Evolutionary conservation across 2,113 vertebrate species (phyloP).

Genomic region (Lanius collurio): DNA sequence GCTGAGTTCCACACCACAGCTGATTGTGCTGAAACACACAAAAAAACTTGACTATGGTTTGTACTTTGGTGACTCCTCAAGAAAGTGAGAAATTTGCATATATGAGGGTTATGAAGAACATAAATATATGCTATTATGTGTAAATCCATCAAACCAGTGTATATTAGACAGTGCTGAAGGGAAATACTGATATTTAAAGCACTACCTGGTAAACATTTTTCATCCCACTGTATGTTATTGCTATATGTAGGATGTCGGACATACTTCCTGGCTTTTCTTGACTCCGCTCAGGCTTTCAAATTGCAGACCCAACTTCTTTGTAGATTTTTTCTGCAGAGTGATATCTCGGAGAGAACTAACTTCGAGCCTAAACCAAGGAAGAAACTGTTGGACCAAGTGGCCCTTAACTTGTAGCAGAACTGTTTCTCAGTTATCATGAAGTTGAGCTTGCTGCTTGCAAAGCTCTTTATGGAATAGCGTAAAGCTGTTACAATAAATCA

Average conservation of each 20-base stretch:
- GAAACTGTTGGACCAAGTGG: background rate
- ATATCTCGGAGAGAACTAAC: background rate
- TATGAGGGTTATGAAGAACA: background rate
- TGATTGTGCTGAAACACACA: background rate
- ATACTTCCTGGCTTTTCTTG: background rate
- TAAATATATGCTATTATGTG: background rate
- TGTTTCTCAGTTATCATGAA: background rate
- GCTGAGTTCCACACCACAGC: background rate
- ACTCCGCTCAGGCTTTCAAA: background rate
- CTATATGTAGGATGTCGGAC: background rate
- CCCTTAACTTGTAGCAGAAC: background rate
- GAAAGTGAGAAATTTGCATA: background rate
- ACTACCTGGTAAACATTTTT: background rate
- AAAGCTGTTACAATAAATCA: slow-evolving; percentile 39
- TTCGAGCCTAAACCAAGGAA: background rate
- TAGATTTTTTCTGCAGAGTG: background rate
- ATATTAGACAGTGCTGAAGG: background rate
- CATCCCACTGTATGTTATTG: background rate
- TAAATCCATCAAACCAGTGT: background rate
- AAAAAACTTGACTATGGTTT: background rate
- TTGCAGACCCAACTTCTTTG: background rate
- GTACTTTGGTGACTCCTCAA: background rate
- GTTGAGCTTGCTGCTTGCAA: background rate
- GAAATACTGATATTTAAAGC: background rate
- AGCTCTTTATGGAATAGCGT: background rate